These are phyloP conservation scores for Porites lutea DNA, from an alignment of 64 coral and sea anemone species.

Conservation along the genomic window DNA sequence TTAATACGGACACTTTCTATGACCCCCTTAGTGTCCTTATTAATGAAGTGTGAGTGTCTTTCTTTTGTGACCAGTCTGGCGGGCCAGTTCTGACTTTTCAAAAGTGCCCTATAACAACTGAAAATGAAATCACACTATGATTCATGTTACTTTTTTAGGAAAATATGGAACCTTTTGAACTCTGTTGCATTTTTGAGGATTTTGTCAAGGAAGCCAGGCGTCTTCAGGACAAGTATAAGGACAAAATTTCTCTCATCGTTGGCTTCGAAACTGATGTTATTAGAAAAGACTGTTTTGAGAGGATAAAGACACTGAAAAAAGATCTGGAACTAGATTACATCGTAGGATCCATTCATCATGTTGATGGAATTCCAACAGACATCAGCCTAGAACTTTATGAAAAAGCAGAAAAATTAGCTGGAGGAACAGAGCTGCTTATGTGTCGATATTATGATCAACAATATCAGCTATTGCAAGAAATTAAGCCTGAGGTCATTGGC, in stretches of 20 bases:
- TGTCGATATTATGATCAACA: conserved; percentile 86
- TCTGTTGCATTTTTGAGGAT: conserved; percentile 64
- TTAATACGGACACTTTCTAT: too few species aligned
- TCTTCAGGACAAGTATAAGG: conserved; percentile 82
- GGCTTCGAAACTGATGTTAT: conserved; percentile 90
- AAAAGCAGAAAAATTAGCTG: conserved; percentile 60
- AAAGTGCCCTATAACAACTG: not conserved
- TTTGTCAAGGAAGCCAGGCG: conserved; percentile 67
- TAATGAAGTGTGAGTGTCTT: too few species aligned
- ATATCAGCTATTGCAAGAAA: conserved; percentile 52
- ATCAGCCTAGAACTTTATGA: conserved; percentile 58
- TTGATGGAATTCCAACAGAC: conserved; percentile 79
- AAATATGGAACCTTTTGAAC: conserved; percentile 65
- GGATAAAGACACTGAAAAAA: conserved; percentile 46
- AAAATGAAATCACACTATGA: not conserved
- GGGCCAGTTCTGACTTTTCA: too few species aligned
- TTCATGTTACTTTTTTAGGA: conserved; percentile 31
- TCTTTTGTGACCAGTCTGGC: too few species aligned
- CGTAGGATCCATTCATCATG: conserved; percentile 86
- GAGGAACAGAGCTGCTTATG: conserved; percentile 74
- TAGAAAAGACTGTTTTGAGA: conserved; percentile 53
- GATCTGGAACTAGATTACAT: conserved; percentile 72
- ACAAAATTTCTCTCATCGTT: conserved; percentile 70
- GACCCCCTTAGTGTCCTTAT: too few species aligned
- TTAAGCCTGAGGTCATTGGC: conserved; percentile 85